Conservation (phyloP, 1,140 invertebrate genomes). For the Neodiprion lecontei region DNA sequence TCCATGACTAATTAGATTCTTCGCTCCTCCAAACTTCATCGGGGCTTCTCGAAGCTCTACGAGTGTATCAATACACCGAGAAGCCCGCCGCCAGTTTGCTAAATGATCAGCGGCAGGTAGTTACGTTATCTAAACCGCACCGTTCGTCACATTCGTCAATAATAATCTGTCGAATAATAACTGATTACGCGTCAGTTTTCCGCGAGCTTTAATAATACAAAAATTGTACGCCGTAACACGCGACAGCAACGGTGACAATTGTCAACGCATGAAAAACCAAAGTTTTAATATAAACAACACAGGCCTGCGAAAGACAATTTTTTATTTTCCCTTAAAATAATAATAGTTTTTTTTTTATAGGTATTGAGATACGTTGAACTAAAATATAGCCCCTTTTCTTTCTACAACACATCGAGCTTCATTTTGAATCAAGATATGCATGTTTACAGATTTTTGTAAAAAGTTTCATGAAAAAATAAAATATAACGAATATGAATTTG, state of each 20-base stretch:
- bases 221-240: background rate
- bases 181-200: background rate
- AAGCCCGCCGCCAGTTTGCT: background rate
- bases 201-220: background rate
- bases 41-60: background rate
- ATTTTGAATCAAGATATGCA: constrained; percentile 7
- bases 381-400: too few relatives aligned
- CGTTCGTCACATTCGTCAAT: too few relatives aligned
- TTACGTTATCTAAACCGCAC: too few relatives aligned
- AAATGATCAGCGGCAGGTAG: too few relatives aligned
- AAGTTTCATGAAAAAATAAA: constrained; percentile 25
- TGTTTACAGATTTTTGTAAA: constrained; percentile 22
- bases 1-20: background rate
- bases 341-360: too few relatives aligned
- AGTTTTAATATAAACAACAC: constrained; percentile 11
- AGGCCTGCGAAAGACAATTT: constrained; percentile 2
- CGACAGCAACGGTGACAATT: too few relatives aligned
- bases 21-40: background rate
- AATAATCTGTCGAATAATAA: background rate
- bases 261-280: background rate
- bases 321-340: too few relatives aligned
- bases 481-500: background rate
- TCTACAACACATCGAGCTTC: too few relatives aligned
- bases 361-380: too few relatives aligned
- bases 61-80: background rate